Base-by-base conservation (phyloP, 2,888 invertebrate genomes). In the Plagodis pulveraria region DNA sequence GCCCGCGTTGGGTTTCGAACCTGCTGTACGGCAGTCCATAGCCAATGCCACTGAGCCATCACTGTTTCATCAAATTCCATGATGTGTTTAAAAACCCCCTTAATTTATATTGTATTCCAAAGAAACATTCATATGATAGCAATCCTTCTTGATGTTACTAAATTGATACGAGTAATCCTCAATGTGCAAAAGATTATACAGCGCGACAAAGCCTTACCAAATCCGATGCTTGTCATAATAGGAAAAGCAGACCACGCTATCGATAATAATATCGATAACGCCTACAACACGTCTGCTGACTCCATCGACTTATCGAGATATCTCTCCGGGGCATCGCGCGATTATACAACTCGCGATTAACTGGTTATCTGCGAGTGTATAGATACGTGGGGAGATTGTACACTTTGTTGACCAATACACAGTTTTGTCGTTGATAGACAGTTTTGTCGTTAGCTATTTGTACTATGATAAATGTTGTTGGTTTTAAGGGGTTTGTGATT, bases 271-370 rank as follows among this genome's bases (percentile, higher is more conserved):
- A 57, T 63, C 68, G 69, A 65, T 67, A 67, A 75, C 83, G 73
- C 84, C 83, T 78, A 81, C 81, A 73, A 74, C 78, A 73, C 76
- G 78, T 72, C 72, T 71, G 69, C 72, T 69, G 72, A 78, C 43
- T 47, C 43, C 45, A 38, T 36, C 55, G 51, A 52, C 56, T 56
- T 61, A 61, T 80, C 74, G 70, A 70, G 73, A 62, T 73, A 73
- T 78, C 80, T 77, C 70, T 65, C 63, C 74, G 67, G 77, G 71
- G 70, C 83, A 84, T 84, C 84, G 74, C 61, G 69, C 78, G 81
- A 83, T 83, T 85, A 81, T 56, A 61, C 60, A 61, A 61, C 60
- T 56, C 45, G 49, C 78, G 76, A 63, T 67, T 78, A 80, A 82
- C 77, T 60, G 64, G 74, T 77, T 79, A 78, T 74, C 72, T 70